These are phyloP conservation scores for Eulithis testata DNA, from an alignment of 2,888 invertebrate genomes.

Conservation along the genomic window DNA sequence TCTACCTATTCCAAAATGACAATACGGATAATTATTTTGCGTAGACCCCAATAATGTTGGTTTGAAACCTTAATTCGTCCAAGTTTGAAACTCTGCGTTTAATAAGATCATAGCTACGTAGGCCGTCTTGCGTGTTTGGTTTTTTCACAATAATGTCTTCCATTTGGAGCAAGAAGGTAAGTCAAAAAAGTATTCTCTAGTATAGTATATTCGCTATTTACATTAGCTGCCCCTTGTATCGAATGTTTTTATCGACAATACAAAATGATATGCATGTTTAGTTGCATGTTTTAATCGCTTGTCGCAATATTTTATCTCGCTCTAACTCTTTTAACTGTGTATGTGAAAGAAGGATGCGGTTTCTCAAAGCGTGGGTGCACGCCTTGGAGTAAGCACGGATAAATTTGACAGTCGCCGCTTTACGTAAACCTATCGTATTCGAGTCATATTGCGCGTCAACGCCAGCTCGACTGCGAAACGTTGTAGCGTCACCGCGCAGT, in stretches of 20 bases:
- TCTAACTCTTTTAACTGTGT: neutral
- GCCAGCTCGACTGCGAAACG: too few relatives aligned
- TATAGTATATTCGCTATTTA: neutral
- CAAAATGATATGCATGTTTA: too few relatives aligned
- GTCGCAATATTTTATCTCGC: neutral
- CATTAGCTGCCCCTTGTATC: neutral
- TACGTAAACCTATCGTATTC: too few relatives aligned
- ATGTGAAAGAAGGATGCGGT: neutral
- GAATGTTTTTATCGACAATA: neutral
- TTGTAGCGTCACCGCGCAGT: too few relatives aligned
- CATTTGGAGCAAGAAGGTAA: conserved; percentile 21
- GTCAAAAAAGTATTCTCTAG: conserved; percentile 14
- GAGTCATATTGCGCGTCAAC: too few relatives aligned
- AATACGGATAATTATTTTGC: too few relatives aligned
- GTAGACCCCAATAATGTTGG: too few relatives aligned
- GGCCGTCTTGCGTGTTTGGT: neutral
- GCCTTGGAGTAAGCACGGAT: too few relatives aligned
- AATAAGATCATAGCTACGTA: neutral
- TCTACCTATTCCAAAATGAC: too few relatives aligned
- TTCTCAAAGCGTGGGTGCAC: too few relatives aligned
- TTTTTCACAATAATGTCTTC: conserved; percentile 5
- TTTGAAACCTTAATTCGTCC: too few relatives aligned
- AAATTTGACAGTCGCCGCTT: too few relatives aligned
- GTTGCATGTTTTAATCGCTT: neutral
- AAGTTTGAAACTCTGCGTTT: neutral